A percentile compares a stretch with the other conserved stretches of the same genome.
These are phyloP conservation scores for Anolis carolinensis DNA, from an alignment of 2,113 vertebrate genomes.

Conservation along the genomic window DNA sequence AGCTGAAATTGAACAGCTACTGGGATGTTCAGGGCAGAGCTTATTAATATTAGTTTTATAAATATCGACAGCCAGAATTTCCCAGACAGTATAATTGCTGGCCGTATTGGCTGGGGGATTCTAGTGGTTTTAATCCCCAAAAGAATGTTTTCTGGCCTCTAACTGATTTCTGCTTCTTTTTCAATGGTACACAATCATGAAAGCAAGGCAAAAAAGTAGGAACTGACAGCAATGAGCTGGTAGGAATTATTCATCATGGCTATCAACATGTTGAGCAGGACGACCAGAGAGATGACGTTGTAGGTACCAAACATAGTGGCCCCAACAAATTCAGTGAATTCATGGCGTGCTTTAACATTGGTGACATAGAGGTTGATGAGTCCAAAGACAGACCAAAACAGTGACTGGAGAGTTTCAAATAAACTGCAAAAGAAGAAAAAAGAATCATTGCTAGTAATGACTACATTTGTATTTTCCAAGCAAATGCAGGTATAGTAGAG, in stretches of 20 bases:
- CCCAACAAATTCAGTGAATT: constrained; percentile 96
- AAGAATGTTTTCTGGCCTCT: neutral
- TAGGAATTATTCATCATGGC: constrained; percentile 99
- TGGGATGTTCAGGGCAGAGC: too few species aligned
- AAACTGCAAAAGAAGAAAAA: constrained; percentile 78
- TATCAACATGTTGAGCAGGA: constrained; percentile 98
- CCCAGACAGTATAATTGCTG: too few species aligned
- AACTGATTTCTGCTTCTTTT: neutral
- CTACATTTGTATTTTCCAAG: neutral
- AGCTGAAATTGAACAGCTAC: neutral
- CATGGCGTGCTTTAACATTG: constrained; percentile 86
- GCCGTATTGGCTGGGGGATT: neutral
- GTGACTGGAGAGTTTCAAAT: constrained; percentile 94
- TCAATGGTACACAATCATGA: neutral
- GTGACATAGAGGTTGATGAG: constrained; percentile 95
- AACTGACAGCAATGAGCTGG: constrained; percentile 96
- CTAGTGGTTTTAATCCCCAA: neutral
- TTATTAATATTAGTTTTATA: too few species aligned
- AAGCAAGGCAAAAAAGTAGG: neutral
- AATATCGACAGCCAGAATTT: too few species aligned
- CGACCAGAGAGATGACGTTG: constrained; percentile 95
- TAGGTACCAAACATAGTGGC: constrained; percentile 98
- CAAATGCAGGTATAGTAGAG: too few species aligned
- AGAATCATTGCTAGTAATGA: neutral
- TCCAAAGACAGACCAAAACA: constrained; percentile 99